Evolutionary conservation across 2,797 vertebrate species (phyloP).

Genomic region (Pseudochirops corinnae): DNA sequence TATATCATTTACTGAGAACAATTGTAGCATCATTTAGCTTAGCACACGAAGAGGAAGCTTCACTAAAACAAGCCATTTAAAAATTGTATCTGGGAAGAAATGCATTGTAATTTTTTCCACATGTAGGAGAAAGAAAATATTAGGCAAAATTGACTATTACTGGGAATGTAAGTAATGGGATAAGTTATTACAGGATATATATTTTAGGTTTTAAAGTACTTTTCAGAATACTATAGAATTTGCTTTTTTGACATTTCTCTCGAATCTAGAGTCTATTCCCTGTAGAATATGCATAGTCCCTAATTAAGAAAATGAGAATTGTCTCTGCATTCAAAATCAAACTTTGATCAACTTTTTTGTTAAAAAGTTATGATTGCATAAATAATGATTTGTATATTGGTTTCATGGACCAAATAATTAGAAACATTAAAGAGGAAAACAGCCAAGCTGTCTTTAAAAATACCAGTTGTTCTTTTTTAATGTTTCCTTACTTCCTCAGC

Average conservation of each 20-base stretch:
- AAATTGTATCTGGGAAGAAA: conserved; percentile 2
- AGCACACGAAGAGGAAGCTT: conserved; percentile 23
- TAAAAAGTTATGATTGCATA: conserved; percentile 31
- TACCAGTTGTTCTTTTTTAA: conserved; percentile 28
- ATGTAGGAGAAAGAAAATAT: conserved; percentile 40
- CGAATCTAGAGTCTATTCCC: conserved; percentile 9
- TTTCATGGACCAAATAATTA: conserved; percentile 23
- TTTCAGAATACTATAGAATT: conserved; percentile 47
- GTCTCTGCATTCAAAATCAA: conserved; percentile 29
- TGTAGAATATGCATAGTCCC: background rate
- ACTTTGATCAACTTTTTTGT: background rate
- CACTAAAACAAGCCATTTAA: conserved; percentile 16
- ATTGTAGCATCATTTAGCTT: conserved; percentile 30
- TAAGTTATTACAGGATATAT: background rate
- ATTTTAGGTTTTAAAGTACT: conserved; percentile 38
- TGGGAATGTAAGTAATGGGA: conserved; percentile 20
- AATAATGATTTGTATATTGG: conserved; percentile 1
- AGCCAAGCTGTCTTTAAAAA: conserved; percentile 58
- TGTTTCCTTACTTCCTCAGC: conserved; percentile 78
- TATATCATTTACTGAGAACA: conserved; percentile 46
- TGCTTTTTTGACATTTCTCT: conserved; percentile 15
- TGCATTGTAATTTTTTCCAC: background rate
- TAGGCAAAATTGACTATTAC: conserved; percentile 49
- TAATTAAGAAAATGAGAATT: conserved; percentile 20
- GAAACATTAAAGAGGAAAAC: conserved; percentile 54